A percentile compares a stretch with the other conserved stretches of the same genome.
Evolutionary conservation across 2,113 vertebrate species (phyloP).

Genomic region (Porphyrio hochstetteri): DNA sequence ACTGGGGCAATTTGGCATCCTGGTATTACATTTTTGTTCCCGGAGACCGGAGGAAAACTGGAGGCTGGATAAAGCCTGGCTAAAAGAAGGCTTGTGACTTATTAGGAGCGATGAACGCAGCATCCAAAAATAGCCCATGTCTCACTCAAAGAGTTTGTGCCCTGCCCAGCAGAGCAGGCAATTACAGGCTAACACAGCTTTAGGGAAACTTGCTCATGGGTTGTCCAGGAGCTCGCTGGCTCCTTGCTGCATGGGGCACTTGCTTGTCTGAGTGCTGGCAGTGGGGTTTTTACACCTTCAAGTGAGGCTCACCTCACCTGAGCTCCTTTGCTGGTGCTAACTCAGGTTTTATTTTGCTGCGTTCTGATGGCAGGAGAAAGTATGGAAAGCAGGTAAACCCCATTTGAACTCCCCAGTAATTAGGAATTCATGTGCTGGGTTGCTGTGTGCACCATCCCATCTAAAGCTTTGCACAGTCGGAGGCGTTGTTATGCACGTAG

Average conservation of each 20-base stretch:
- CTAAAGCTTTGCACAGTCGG: not conserved
- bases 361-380: not conserved
- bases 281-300: not conserved
- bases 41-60: constrained; percentile 20
- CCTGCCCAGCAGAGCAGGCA: constrained; percentile 47
- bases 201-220: not conserved
- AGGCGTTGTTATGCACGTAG: rapidly evolving
- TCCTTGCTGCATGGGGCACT: not conserved
- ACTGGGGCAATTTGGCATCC: constrained; percentile 52
- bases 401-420: not conserved
- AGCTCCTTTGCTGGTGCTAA: not conserved
- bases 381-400: not conserved
- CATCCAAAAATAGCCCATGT: not conserved
- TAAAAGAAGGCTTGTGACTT: constrained; percentile 57
- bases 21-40: constrained; percentile 54
- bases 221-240: not conserved
- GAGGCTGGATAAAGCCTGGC: constrained; percentile 18
- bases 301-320: rapidly evolving
- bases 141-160: not conserved
- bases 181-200: not conserved
- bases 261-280: not conserved
- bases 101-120: constrained; percentile 31
- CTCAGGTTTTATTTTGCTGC: not conserved
- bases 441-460: not conserved
- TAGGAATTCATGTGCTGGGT: not conserved